A percentile compares a stretch with the other conserved stretches of the same genome.
Evolutionary conservation across 1,140 invertebrate species (phyloP).

Genomic region (Heliconius melpomene): DNA sequence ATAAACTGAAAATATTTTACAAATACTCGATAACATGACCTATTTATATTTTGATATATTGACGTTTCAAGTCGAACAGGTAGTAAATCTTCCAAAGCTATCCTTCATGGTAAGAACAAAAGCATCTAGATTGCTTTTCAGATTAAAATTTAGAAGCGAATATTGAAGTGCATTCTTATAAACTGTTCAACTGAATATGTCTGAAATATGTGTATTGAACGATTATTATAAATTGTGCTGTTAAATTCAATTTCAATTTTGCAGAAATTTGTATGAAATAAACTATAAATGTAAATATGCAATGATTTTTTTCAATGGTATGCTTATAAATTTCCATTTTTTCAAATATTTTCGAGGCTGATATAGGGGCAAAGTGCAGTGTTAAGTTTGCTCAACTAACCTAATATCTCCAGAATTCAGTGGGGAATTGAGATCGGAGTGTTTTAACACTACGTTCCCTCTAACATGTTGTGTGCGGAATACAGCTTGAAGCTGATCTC

Average conservation of each 20-base stretch:
- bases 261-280: neutral
- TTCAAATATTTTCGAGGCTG: no score
- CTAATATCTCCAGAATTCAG: no score
- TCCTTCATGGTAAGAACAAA: conserved; percentile 18
- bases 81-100: conserved; percentile 14
- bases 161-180: conserved; percentile 18
- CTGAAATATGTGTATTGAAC: neutral
- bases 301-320: no score
- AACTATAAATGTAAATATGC: no score
- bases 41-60: conserved; percentile 3
- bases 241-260: neutral
- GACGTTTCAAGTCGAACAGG: conserved; percentile 7
- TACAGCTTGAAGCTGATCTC: no score
- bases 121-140: conserved; percentile 21
- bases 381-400: no score
- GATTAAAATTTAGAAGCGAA: conserved; percentile 15
- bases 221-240: neutral
- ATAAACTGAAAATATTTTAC: neutral
- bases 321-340: no score
- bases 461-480: no score
- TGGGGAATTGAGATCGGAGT: no score
- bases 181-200: neutral
- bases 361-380: no score
- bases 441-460: no score
- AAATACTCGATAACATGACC: no score